phyloP scores from a whole-genome alignment of 2,797 vertebrate species.

The Trachurus trachurus region DNA sequence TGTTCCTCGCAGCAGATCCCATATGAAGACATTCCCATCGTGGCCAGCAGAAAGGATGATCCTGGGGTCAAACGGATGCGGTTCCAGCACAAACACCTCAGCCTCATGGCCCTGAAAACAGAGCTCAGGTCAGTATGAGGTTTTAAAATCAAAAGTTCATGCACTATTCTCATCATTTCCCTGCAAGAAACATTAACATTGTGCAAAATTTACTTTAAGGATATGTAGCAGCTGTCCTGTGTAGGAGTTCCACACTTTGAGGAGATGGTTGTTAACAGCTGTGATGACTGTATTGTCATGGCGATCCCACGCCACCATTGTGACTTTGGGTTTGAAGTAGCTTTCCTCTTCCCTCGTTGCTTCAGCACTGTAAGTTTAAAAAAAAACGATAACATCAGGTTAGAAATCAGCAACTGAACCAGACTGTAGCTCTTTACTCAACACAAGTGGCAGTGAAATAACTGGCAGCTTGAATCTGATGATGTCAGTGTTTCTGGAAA shows the following conservation, averaged over 20 bases:
- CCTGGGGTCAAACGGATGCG: conserved; percentile 95
- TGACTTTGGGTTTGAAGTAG: conserved; percentile 97
- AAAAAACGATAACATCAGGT: not conserved
- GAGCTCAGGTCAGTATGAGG: not conserved
- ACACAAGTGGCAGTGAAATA: not conserved
- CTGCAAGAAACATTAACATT: not conserved
- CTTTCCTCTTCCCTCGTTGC: conserved; percentile 89
- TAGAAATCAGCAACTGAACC: not conserved
- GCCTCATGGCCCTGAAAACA: conserved; percentile 92
- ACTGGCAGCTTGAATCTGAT: not conserved
- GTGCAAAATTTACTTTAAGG: conserved; percentile 87
- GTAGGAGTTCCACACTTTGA: conserved; percentile 98
- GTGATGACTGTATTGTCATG: conserved; percentile 95
- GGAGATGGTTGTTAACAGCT: conserved; percentile 95
- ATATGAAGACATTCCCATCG: conserved; percentile 96
- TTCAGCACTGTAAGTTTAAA: conserved; percentile 74
- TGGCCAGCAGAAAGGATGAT: conserved; percentile 98
- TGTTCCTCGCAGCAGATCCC: conserved; percentile 93
- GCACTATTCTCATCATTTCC: not conserved
- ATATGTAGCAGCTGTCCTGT: conserved; percentile 96
- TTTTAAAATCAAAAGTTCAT: not conserved
- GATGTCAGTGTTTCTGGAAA: not conserved
- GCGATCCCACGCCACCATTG: conserved; percentile 98
- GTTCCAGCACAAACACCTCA: conserved; percentile 97
- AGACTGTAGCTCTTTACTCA: not conserved